Evolutionary conservation across 2,888 invertebrate species (phyloP), one percentile per base, ranked within the genome.

Genomic region (Himalopsyche kuldschensis): DNA sequence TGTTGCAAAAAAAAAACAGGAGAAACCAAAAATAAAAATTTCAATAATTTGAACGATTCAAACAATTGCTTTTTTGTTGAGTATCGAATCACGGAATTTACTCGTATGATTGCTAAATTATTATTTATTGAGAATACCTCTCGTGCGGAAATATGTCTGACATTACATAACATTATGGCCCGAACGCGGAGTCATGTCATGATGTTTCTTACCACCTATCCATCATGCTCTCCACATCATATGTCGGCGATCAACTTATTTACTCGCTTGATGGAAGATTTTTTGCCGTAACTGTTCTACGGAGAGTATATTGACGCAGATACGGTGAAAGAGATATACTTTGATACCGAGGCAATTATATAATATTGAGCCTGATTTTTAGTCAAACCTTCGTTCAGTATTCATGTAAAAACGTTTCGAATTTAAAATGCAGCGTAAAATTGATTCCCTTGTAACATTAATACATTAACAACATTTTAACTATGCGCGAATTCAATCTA

Each of bases 151-250:
- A 55, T 55, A 55, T 55, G 55, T 55, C 55, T 20, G 55, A 24
- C 10, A 55, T 55, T 55, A 5, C 20, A 55, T 55, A 8, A 55
- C 20, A 55, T 55, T 55, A 55, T 20, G 55, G 75, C 17, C 6
- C 4, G 75, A 75, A 75, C 31, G 75, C 30, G 31, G 31, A n/a
- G 75, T 17, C 32, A 75, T 75, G 75, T 82, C 82, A 75, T 35
- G 32, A 46, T 63, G 79, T 31, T 75, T 35, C 78, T 82, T 82
- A 47, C 82, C 46, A 35, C 78, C 78, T 78, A 47, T 55, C 79
- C 79, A 41, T 48, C 79, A 47, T 24, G 30, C 31, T 20, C 48
- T 11, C 24, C 11, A 1, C 79, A 46, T 15, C 46, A 47, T 27
- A 27, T 31, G 30, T 46, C 48, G 31, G 48, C 30, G 55, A 55